phyloP scores from a whole-genome alignment of 2,888 invertebrate species.

The Nemapogon koenigi region DNA sequence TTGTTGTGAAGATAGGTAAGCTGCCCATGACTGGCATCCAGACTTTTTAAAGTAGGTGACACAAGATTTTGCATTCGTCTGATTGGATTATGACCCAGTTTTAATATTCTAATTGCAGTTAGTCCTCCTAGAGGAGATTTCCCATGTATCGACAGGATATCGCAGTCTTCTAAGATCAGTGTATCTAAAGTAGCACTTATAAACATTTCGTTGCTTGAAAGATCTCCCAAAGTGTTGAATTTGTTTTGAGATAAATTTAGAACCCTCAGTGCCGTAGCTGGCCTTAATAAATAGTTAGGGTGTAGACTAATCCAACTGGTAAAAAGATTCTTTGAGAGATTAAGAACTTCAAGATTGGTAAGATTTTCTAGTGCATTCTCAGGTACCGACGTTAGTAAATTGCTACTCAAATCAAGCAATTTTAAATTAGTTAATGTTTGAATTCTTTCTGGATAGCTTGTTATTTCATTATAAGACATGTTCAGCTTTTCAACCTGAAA shows the following conservation, averaged over 20 bases:
- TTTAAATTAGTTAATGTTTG: slow-evolving; percentile 32
- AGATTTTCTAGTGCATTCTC: slow-evolving; percentile 56
- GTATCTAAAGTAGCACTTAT: slow-evolving; percentile 63
- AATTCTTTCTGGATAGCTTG: slow-evolving; percentile 52
- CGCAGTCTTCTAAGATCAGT: slow-evolving; percentile 68
- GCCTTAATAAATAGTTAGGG: slow-evolving; percentile 54
- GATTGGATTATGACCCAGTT: slow-evolving; percentile 60
- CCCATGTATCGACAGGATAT: slow-evolving; percentile 60
- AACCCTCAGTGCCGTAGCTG: slow-evolving; percentile 55
- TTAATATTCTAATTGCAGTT: slow-evolving; percentile 56
- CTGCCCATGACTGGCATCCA: slow-evolving; percentile 67
- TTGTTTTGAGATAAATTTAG: slow-evolving; percentile 72
- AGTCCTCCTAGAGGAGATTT: slow-evolving; percentile 55
- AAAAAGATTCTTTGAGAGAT: slow-evolving; percentile 70
- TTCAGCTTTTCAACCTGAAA: slow-evolving; percentile 71
- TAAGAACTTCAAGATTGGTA: slow-evolving; percentile 61
- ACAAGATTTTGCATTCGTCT: slow-evolving; percentile 46
- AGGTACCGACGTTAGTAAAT: slow-evolving; percentile 57
- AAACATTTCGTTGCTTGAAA: slow-evolving; percentile 56
- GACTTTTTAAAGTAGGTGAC: slow-evolving; percentile 53
- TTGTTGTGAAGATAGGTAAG: slow-evolving; percentile 53
- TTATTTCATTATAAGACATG: slow-evolving; percentile 69
- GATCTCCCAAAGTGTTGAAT: slow-evolving; percentile 55
- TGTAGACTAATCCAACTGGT: slow-evolving; percentile 62
- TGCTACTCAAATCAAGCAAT: slow-evolving; percentile 45